Base-by-base conservation (phyloP, 2,888 invertebrate species). In the Campoletis raptor region DNA sequence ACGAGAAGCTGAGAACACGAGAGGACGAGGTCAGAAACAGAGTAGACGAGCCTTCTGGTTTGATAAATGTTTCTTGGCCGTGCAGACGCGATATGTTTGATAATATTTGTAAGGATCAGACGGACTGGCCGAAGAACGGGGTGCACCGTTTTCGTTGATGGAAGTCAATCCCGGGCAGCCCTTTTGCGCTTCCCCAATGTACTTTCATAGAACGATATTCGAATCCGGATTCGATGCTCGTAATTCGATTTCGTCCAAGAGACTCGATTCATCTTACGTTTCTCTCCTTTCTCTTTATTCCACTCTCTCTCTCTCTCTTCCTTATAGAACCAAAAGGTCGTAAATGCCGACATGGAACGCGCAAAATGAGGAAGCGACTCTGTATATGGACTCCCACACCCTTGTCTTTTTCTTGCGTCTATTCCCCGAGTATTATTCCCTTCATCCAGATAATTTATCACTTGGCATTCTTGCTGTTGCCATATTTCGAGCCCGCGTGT, bases 21-120 rank as follows among this genome's bases (percentile, higher is more conserved):
- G 48, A 78, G 64, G n/a, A 81, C 80, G 66, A 76, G 70, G 45
- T 81, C 84, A 30, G 83, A 78, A 66, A 61, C 77, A 37, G 54
- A 40, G 48, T 12, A 67, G 74, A 66, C 30, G 82, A 82, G 54
- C 64, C 64, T 67, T 61, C 76, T 76, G 83, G 87, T 92, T 93
- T 94, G 94, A 94, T 94, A 93, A 94, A 94, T 94, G 93, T 91
- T 91, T 85, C 86, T 90, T 89, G 90, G 89, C 15, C 80, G 67
- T 66, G 89, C 90, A 70, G 76, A 88, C 88, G 88, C 91, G 92
- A 93, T 92, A 92, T 90, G 92, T 91, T 91, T 90, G 92, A 92
- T 93, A 91, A 94, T 94, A 93, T 93, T 93, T 91, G 92, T 91
- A 89, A 91, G 91, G 89, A 89, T 92, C 91, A 81, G 89, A 73